phyloP scores from a whole-genome alignment of 2,113 vertebrate genomes.

The Pelmatolapia mariae region DNA sequence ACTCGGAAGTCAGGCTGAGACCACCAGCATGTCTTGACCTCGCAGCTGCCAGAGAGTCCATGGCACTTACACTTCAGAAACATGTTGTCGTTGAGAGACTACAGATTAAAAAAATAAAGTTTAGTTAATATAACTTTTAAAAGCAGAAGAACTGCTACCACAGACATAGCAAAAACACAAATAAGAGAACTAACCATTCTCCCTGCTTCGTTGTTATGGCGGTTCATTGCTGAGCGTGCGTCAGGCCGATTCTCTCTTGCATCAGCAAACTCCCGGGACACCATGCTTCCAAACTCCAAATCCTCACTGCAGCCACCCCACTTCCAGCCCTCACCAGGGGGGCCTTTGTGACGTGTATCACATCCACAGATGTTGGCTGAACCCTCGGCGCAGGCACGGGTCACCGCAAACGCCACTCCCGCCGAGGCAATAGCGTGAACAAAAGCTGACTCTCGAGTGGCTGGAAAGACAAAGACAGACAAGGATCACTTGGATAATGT shows the following conservation, averaged over 20 bases:
- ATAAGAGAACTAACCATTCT: constrained; percentile 75
- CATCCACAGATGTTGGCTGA: constrained; percentile 91
- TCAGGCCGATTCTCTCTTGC: constrained; percentile 94
- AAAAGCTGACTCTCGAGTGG: constrained; percentile 92
- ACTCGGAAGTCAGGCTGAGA: constrained; percentile 94
- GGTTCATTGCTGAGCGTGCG: constrained; percentile 95
- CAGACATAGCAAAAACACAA: not conserved
- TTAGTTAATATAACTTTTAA: not conserved
- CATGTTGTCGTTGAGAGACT: constrained; percentile 97
- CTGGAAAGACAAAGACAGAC: constrained; percentile 65
- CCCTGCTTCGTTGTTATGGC: constrained; percentile 96
- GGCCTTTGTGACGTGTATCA: constrained; percentile 87
- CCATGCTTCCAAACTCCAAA: constrained; percentile 93
- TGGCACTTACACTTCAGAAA: constrained; percentile 98
- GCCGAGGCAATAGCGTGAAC: constrained; percentile 95
- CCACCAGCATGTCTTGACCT: constrained; percentile 99
- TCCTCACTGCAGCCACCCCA: constrained; percentile 99
- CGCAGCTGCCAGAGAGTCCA: constrained; percentile 93
- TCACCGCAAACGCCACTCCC: constrained; percentile 91
- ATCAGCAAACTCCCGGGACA: constrained; percentile 93
- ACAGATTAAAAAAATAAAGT: not conserved
- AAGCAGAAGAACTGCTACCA: not conserved
- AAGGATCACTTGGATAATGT: not conserved
- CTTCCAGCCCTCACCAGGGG: constrained; percentile 93
- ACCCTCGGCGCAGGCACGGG: constrained; percentile 90